Conservation (phyloP, 2,113 vertebrate species). For the Onychostruthus taczanowskii region DNA sequence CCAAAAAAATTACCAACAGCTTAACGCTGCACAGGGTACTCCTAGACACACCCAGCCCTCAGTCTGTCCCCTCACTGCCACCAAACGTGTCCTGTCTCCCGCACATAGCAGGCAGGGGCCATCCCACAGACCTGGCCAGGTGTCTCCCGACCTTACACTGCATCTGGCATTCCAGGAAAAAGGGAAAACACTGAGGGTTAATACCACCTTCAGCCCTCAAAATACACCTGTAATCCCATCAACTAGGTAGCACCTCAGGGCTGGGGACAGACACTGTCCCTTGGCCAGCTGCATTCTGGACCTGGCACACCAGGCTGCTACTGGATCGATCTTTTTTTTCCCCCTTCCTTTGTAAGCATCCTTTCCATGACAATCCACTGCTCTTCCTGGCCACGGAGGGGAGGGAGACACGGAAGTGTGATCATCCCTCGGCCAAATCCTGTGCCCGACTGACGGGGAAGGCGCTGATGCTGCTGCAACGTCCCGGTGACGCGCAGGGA, state of each 20-base stretch:
- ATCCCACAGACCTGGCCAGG: background rate
- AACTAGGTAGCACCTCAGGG: background rate
- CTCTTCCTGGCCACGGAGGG: background rate
- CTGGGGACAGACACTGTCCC: background rate
- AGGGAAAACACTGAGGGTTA: accelerated
- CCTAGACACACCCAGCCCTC: background rate
- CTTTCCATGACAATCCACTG: background rate
- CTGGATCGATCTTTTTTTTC: accelerated
- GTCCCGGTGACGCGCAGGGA: accelerated
- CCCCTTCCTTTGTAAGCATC: background rate
- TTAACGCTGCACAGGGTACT: too few relatives aligned
- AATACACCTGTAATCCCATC: background rate
- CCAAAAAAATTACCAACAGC: background rate
- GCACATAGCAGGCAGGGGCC: accelerated
- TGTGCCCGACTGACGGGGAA: accelerated
- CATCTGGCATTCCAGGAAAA: background rate
- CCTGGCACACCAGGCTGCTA: background rate
- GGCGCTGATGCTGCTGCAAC: background rate
- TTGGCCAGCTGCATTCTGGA: accelerated
- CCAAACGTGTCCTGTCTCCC: background rate
- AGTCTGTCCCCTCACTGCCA: background rate
- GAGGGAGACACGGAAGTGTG: accelerated
- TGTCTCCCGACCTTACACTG: accelerated
- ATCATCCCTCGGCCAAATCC: background rate
- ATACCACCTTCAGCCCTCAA: background rate